Percentiles rank a stretch among this genome's conserved stretches.
Evolutionary conservation across 2,888 invertebrate species (phyloP).

Genomic region (Saturnia pavonia): DNA sequence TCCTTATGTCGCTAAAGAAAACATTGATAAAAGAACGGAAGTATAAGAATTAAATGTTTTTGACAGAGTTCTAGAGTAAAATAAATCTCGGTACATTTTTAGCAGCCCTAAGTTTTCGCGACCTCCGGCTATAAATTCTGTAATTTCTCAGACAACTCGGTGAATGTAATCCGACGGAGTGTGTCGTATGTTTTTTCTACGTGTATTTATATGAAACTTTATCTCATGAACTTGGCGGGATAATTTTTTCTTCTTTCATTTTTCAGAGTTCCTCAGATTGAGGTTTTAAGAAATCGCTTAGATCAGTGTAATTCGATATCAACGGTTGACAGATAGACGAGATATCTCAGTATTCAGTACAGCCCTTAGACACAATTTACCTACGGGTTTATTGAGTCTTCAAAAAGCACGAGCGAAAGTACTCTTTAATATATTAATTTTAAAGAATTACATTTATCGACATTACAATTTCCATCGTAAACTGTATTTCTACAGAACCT

Average conservation of each 20-base stretch:
- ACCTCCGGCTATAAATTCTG: constrained; percentile 13
- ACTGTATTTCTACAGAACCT: not conserved
- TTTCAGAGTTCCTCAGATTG: constrained; percentile 26
- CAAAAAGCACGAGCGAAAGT: too few species aligned
- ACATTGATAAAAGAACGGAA: not conserved
- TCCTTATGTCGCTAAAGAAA: not conserved
- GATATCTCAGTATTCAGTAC: too few species aligned
- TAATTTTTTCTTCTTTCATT: constrained; percentile 28
- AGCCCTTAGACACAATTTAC: too few species aligned
- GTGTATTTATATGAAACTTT: constrained; percentile 31
- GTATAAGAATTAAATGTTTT: not conserved
- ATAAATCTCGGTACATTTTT: constrained; percentile 11
- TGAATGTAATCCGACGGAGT: constrained; percentile 25
- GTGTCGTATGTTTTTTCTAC: constrained; percentile 23
- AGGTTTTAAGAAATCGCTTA: too few species aligned
- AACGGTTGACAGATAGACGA: too few species aligned
- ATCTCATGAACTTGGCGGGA: constrained; percentile 28
- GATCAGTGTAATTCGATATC: too few species aligned
- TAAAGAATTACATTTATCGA: not conserved
- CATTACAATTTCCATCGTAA: not conserved
- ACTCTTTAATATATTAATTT: too few species aligned
- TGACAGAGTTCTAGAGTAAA: not conserved
- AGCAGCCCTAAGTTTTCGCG: constrained; percentile 9
- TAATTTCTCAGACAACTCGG: constrained; percentile 11
- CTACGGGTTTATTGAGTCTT: too few species aligned